Evolutionary conservation across 2,888 invertebrate species (phyloP), one percentile per base, ranked within the genome.

Genomic region (Philonicus albiceps): DNA sequence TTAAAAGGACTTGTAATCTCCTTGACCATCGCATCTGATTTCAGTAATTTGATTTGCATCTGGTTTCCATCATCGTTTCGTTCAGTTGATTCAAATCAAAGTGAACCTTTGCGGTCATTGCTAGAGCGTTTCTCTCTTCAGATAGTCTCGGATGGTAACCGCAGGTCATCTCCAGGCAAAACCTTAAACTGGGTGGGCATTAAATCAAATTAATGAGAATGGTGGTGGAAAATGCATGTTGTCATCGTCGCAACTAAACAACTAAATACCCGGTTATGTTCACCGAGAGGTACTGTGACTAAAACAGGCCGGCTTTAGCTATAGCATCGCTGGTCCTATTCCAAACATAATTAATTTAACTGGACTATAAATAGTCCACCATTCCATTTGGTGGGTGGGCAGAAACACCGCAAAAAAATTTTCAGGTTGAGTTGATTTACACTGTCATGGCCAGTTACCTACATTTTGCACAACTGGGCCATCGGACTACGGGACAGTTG

Each of bases 281-380:
- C 27, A 7, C 55, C 55, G n/a, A 16, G 37, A 13, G 34, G 6
- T 74, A 16, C 31, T 37, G 13, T 8, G 37, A 31, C 27, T 49
- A n/a, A 16, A 31, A 31, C 73, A 27, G 5, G 74, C 19, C 27
- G 74, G 31, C 31, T 74, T 75, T 75, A 34, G 75, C 19, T 37
- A 37, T 13, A 75, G 7, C 34, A 16, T 75, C 37, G 2, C 27
- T 34, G 22, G 34, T 13, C 75, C 34, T n/a, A 75, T 75, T 75
- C 34, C 75, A 75, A 75, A 75, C 37, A 75, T 37, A 75, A 75
- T 75, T 75, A 75, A 75, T 75, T 75, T 75, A 75, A 75, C 75
- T 37, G 34, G 7, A 22, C 37, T n/a, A 75, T 75, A 75, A 75
- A 75, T 75, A 6, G 27, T 19, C 1, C 34, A 0, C 75, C 30